Conservation (phyloP, 2,113 vertebrate species). For the Pao palembangensis region DNA sequence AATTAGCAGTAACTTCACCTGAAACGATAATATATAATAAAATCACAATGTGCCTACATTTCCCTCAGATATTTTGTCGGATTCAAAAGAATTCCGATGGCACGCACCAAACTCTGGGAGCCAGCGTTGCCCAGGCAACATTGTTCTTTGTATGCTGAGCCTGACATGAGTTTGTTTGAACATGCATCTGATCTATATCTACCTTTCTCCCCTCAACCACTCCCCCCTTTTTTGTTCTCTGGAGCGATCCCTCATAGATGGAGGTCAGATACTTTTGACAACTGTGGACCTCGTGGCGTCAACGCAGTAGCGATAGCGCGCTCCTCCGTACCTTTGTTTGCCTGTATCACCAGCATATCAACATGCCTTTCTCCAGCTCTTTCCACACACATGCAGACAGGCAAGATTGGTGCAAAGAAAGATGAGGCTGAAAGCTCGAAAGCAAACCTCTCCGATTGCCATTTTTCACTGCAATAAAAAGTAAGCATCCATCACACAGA, state of each 20-base stretch:
- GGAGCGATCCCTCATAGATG: constrained; percentile 63
- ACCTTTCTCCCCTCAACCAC: constrained; percentile 20
- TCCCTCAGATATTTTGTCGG: no score
- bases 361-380: constrained; percentile 32
- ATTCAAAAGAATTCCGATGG: no score
- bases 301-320: constrained; percentile 66
- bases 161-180: constrained; percentile 62
- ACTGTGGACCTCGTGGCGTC: constrained; percentile 77
- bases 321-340: constrained; percentile 62
- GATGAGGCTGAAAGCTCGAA: constrained; percentile 29
- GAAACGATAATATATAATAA: no score
- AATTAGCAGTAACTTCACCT: no score
- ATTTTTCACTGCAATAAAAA: constrained; percentile 41
- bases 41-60: no score
- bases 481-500: constrained; percentile 46
- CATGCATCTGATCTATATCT: constrained; percentile 68
- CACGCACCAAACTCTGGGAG: neutral
- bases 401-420: constrained; percentile 29
- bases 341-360: constrained; percentile 58
- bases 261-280: constrained; percentile 76
- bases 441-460: constrained; percentile 13
- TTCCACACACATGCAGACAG: constrained; percentile 17
- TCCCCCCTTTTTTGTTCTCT: constrained; percentile 12
- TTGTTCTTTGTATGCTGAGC: constrained; percentile 59
- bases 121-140: constrained; percentile 60